A percentile compares a stretch with the other conserved stretches of the same genome.
Evolutionary conservation across 2,888 invertebrate species (phyloP).

Genomic region (Papilio gigon): DNA sequence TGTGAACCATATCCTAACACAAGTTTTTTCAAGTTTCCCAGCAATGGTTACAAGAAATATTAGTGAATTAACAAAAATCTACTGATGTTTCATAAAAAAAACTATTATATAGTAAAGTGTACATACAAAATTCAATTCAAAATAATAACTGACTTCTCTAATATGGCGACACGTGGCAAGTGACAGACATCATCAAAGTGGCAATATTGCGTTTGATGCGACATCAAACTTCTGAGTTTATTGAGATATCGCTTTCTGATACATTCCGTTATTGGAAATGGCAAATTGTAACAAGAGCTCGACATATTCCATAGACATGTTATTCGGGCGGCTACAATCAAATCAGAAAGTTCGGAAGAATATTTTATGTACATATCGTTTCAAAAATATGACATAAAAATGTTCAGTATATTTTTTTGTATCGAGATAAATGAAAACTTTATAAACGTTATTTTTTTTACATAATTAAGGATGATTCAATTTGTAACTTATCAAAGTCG

Average conservation of each 20-base stretch:
- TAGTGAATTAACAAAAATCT: no score
- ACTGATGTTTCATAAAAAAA: no score
- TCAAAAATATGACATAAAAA: no score
- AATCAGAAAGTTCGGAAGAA: conserved; percentile 2
- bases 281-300: conserved; percentile 12
- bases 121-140: no score
- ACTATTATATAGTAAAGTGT: no score
- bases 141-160: neutral
- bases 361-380: neutral
- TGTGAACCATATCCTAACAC: no score
- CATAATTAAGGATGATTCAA: neutral
- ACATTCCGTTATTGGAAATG: conserved; percentile 33
- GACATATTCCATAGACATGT: conserved; percentile 18
- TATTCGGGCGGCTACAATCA: neutral
- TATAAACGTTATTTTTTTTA: no score
- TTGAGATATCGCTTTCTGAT: conserved; percentile 6
- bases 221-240: conserved; percentile 19
- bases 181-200: conserved; percentile 17
- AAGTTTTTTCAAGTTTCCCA: no score
- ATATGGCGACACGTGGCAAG: neutral
- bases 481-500: neutral
- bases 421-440: no score
- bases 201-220: conserved; percentile 8
- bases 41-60: no score
- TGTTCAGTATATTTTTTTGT: no score